Base-by-base conservation (phyloP, 2,888 invertebrate species). In the Stenurella melanura region DNA sequence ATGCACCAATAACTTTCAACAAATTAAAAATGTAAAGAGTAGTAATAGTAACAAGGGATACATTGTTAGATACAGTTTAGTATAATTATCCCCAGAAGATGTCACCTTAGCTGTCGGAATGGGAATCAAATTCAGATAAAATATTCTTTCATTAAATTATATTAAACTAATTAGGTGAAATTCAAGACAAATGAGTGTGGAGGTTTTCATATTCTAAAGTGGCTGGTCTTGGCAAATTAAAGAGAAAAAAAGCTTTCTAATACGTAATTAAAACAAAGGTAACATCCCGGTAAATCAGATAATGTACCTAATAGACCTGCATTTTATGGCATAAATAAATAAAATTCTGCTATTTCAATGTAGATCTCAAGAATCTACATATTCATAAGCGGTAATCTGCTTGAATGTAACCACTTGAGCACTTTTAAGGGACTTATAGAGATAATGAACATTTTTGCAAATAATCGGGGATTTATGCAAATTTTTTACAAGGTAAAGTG, bases 371-470 rank as follows among this genome's bases (percentile, higher is more conserved):
- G 78, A 81, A 84, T 81, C 80, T 83, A 80, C 82, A 84, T 84
- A 84, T 84, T 84, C 81, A 83, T 81, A 80, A 78, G 77, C 77
- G 72, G 78, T 81, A 83, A 83, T 83, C 82, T 78, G 76, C 80
- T 82, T 79, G 76, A 80, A 80, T 79, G 81, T 79, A 80, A 81
- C 81, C 82, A 82, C 82, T 82, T 83, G 79, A 81, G 80, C 78
- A 78, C 79, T 79, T 81, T 79, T 78, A 81, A 80, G 80, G 72
- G 78, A 81, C 79, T 81, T 81, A 81, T 74, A 78, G 68, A 80
- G 81, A 81, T 81, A 83, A 81, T 81, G 80, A 82, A 80, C 80
- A 81, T 81, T 82, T 82, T 82, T 81, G 78, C 81, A 82, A 82
- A 80, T 81, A 82, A 82, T 81, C 80, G 78, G 54, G 77, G 82